Percentiles rank a stretch among this genome's conserved stretches.
Conservation (phyloP, 2,113 vertebrate species). For the Oxygymnocypris stewartii region DNA sequence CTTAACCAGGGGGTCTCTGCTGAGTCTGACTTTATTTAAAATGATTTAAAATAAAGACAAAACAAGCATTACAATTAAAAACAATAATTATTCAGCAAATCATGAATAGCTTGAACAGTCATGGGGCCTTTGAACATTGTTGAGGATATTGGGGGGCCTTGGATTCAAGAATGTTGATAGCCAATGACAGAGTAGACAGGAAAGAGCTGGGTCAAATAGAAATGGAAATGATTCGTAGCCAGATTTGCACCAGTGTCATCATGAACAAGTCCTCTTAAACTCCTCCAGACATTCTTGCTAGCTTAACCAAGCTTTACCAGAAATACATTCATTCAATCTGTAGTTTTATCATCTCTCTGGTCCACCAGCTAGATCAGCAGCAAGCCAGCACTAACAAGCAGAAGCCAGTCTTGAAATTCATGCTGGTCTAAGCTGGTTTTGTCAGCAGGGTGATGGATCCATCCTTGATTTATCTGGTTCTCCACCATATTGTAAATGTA, state of each 20-base stretch:
- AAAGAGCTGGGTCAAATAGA: neutral
- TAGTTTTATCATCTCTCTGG: neutral
- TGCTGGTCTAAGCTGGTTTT: no score
- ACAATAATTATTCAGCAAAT: neutral
- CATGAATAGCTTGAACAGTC: neutral
- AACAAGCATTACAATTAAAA: neutral
- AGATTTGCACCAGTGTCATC: neutral
- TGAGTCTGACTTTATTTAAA: neutral
- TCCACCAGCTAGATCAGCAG: neutral
- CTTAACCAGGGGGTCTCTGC: neutral
- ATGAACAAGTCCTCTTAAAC: neutral
- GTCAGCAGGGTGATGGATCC: slow-evolving; percentile 1
- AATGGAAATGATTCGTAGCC: neutral
- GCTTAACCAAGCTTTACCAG: neutral
- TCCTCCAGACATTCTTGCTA: neutral
- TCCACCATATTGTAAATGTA: neutral
- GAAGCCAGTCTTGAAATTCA: neutral
- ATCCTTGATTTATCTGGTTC: neutral
- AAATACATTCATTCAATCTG: neutral
- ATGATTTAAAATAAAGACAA: neutral
- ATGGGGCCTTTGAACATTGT: neutral
- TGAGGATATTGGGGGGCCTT: neutral
- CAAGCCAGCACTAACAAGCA: slow-evolving; percentile 3
- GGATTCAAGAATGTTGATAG: neutral
- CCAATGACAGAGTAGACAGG: neutral